Evolutionary conservation across 1,140 invertebrate species (phyloP), one percentile per base, ranked within the genome.

Genomic region (Aphidius ervi): DNA sequence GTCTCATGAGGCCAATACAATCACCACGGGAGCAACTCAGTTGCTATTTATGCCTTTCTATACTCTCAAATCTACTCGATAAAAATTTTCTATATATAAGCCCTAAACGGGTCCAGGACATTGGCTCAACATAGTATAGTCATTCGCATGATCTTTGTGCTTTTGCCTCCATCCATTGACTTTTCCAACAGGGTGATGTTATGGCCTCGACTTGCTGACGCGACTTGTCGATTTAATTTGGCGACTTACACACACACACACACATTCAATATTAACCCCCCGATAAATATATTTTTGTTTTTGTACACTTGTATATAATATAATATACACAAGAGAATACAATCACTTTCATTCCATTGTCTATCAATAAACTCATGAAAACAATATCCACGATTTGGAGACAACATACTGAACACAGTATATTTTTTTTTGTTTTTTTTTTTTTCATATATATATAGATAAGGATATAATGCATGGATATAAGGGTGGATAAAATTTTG

Each of bases 1-100:
- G 57, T 46, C 64, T 65, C 64, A 49, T 56, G 58, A 65, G 58
- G 64, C 58, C 45, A 41, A 62, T 65, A 67, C 65, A 61, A 67
- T 56, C 61, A 56, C 61, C 65, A 64, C 61, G 65, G 65, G 65
- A 67, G 56, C 61, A 55, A 63, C 58, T 59, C 37, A 55, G 46
- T 49, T 55, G 56, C 48, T 65, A 58, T 65, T 64, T 65, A 65
- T 67, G 58, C 60, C 58, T 45, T 62, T 56, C 53, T 50, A 49
- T 48, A 56, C 58, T 41, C 56, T 43, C 59, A 46, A 47, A 62
- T 62, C 58, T 58, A 59, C 59, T 63, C 61, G 56, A 67, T 67
- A 67, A 62, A 61, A 60, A 55, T 48, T 47, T 50, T 53, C 39
- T 56, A 59, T 59, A 23, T 23, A 31, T 4, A 31, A 31, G 2